Conservation (phyloP, 2,113 vertebrate genomes). For the Hemibagrus wyckioides region DNA sequence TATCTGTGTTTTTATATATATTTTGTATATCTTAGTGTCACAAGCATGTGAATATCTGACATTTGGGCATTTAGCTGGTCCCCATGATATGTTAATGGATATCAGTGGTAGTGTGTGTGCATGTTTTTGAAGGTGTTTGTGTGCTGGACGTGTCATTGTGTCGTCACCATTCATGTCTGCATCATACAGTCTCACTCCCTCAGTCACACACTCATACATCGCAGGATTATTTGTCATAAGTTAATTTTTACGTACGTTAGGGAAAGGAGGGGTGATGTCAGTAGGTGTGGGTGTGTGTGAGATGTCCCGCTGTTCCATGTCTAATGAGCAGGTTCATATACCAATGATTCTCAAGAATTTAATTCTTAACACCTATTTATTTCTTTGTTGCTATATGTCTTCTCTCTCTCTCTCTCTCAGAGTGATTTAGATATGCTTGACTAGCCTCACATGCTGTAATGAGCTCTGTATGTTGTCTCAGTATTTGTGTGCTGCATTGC, state of each 20-base stretch:
- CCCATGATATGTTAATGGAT: background rate
- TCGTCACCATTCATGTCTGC: background rate
- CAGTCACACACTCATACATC: background rate
- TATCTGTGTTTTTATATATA: background rate
- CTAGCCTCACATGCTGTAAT: constrained; percentile 1
- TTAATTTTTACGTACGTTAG: background rate
- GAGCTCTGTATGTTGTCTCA: background rate
- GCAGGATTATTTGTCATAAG: background rate
- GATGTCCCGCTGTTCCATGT: background rate
- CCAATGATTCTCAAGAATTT: background rate
- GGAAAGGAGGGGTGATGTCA: background rate
- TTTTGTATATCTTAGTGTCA: background rate
- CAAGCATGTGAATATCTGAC: background rate
- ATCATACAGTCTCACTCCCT: constrained; percentile 12
- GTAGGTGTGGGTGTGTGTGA: background rate
- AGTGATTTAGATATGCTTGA: background rate
- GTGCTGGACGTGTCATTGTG: background rate
- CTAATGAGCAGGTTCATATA: background rate
- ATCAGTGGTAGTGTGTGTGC: background rate
- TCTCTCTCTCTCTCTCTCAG: background rate
- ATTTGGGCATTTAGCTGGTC: background rate
- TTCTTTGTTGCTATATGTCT: background rate
- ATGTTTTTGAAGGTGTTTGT: background rate
- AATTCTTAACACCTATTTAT: background rate
- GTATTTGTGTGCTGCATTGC: background rate